Percentiles rank a stretch among this genome's conserved stretches.
Evolutionary conservation across 2,888 invertebrate species (phyloP).

Genomic region (Napeogenes inachia): DNA sequence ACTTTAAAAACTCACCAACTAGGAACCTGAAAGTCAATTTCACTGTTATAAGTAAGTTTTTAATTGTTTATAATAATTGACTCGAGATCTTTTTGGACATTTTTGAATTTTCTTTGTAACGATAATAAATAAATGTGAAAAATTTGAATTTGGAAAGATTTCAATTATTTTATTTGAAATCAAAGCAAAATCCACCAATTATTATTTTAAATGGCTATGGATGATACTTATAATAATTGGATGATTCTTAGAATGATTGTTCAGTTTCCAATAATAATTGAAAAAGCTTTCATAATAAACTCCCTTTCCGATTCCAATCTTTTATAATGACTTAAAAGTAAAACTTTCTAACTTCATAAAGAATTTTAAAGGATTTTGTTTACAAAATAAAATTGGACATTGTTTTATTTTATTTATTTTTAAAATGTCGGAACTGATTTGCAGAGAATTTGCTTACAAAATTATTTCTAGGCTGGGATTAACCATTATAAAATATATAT

Average conservation of each 20-base stretch:
- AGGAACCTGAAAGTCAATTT: constrained; percentile 93
- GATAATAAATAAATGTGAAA: too few relatives aligned
- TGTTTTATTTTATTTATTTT: not conserved
- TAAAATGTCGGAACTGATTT: not conserved
- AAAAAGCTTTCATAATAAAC: constrained; percentile 2
- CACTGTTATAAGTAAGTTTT: constrained; percentile 91
- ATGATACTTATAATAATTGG: constrained; percentile 5
- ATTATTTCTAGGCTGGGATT: not conserved
- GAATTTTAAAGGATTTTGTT: not conserved
- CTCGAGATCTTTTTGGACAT: not conserved
- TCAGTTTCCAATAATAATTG: constrained; percentile 4
- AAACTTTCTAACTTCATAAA: constrained; percentile 4
- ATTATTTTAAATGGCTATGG: not conserved
- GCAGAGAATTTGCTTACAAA: not conserved
- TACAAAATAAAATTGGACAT: not conserved
- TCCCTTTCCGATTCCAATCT: constrained; percentile 3
- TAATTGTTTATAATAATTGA: not conserved
- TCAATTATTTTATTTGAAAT: not conserved
- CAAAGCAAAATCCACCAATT: not conserved
- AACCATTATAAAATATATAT: not conserved
- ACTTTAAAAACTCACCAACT: constrained; percentile 93
- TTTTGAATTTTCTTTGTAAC: too few relatives aligned
- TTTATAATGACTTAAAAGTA: constrained; percentile 5
- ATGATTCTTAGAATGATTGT: constrained; percentile 5
- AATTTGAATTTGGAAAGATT: too few relatives aligned